Base-by-base conservation (phyloP, 2,888 invertebrate species). In the Tetanocera ferruginea region DNA sequence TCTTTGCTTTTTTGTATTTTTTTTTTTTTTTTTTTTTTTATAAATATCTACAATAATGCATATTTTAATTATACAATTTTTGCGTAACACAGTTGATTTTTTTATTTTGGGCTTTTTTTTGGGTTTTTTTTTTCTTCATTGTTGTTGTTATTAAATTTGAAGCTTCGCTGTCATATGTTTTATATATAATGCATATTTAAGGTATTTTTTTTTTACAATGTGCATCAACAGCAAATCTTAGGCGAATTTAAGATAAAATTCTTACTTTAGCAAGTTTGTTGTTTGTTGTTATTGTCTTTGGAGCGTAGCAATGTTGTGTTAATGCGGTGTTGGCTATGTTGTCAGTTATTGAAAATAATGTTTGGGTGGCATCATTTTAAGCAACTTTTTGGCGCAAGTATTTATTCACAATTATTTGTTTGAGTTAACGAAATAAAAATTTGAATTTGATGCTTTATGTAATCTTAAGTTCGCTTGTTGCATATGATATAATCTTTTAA, bases 21-120 rank as follows among this genome's bases (percentile, higher is more conserved):
- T 31, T 31, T 31, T 3, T 31, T 31, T 3, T 4, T 19, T 55
- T 4, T 60, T 25, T 25, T 3, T 57, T 31, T 62, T 62, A 43
- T 31, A n/a, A 64, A 64, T 25, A n/a, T 64, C 31, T 31, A 64
- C 64, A 64, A 17, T 23, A 64, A 64, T 55, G 55, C n/a, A 55
- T 55, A 23, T 19, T 55, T 23, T 76, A 34, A 62, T n/a, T 70
- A 17, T 71, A 14, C 17, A 55, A 64, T 66, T 52, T 55, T 67
- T 43, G 43, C 57, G 55, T 76, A 76, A 76, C 70, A 76, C 69
- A 76, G 62, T 51, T 62, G n/a, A 62, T 51, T 51, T 75, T n/a
- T 43, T 64, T n/a, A 62, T 34, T 64, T 64, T 31, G n/a, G 28
- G 64, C 57, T 17, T 19, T 60, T 60, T 60, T 55, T 11, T 17